A percentile compares a stretch with the other conserved stretches of the same genome.
phyloP scores from a whole-genome alignment of 2,888 invertebrate genomes.

The Timema podura region DNA sequence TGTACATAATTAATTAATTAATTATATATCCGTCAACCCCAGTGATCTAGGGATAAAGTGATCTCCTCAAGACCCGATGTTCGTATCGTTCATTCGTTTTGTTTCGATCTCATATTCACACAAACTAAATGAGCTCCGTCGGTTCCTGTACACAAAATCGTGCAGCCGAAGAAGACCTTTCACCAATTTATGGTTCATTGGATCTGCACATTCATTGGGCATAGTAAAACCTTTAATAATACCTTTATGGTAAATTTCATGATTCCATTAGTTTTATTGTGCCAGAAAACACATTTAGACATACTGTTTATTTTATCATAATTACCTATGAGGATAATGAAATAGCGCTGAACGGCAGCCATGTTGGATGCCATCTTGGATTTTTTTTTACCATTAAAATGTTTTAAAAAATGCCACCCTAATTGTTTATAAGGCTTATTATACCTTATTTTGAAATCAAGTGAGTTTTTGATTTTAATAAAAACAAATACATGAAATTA shows the following conservation, averaged over 20 bases:
- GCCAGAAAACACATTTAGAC: conserved; percentile 1
- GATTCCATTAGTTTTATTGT: neutral
- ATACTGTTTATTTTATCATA: neutral
- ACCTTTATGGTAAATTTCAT: neutral
- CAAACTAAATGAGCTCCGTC: neutral
- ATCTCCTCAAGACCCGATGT: too few relatives aligned
- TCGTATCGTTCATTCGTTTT: neutral
- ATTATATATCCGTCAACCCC: too few relatives aligned
- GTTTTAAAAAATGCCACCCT: too few relatives aligned
- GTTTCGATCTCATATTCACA: neutral
- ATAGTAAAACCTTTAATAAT: neutral
- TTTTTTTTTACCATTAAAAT: too few relatives aligned
- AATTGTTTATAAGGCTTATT: neutral
- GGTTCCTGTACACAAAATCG: neutral
- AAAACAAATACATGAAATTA: neutral
- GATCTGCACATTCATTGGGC: neutral
- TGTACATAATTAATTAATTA: too few relatives aligned
- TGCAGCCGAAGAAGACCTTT: too few relatives aligned
- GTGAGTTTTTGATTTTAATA: too few relatives aligned
- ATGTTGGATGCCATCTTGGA: too few relatives aligned
- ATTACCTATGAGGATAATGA: too few relatives aligned
- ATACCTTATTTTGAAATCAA: too few relatives aligned
- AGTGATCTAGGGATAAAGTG: too few relatives aligned
- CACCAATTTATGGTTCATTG: neutral
- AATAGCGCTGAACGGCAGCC: too few relatives aligned